A percentile compares a stretch with the other conserved stretches of the same genome.
Conservation (phyloP, 2,797 vertebrate species). For the Sphenopsis melanotis region DNA sequence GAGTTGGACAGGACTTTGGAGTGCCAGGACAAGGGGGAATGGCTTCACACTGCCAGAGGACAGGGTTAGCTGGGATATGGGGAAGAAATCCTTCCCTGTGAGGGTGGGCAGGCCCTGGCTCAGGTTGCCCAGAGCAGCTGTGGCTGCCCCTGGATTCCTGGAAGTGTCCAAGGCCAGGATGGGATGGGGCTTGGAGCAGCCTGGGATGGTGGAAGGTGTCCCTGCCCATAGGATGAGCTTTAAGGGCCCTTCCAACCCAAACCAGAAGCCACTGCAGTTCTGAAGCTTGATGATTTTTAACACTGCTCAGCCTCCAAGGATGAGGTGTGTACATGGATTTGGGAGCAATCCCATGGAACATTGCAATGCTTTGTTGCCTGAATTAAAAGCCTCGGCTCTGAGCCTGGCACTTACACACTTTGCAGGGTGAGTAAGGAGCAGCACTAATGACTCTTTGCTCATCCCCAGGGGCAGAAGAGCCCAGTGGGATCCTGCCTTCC, state of each 20-base stretch:
- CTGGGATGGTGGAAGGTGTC: not conserved
- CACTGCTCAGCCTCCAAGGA: not conserved
- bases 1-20: not conserved
- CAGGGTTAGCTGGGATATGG: not conserved
- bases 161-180: not conserved
- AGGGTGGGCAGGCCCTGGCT: not conserved
- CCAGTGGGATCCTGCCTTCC: not conserved
- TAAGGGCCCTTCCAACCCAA: not conserved
- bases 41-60: not conserved
- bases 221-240: not conserved
- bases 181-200: rapidly evolving
- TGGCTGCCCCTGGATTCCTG: not conserved
- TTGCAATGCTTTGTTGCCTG: not conserved
- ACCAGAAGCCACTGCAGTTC: not conserved
- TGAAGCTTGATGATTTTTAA: not conserved
- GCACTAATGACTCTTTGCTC: not conserved
- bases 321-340: rapidly evolving
- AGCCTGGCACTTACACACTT: not conserved
- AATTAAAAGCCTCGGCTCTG: not conserved
- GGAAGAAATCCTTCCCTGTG: not conserved
- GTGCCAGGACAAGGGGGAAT: not conserved
- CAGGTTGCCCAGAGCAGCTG: not conserved
- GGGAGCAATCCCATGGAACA: rapidly evolving
- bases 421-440: rapidly evolving
- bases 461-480: not conserved